Base-by-base conservation (phyloP, 2,797 vertebrate species). In the Micropoecilia bifurca region DNA sequence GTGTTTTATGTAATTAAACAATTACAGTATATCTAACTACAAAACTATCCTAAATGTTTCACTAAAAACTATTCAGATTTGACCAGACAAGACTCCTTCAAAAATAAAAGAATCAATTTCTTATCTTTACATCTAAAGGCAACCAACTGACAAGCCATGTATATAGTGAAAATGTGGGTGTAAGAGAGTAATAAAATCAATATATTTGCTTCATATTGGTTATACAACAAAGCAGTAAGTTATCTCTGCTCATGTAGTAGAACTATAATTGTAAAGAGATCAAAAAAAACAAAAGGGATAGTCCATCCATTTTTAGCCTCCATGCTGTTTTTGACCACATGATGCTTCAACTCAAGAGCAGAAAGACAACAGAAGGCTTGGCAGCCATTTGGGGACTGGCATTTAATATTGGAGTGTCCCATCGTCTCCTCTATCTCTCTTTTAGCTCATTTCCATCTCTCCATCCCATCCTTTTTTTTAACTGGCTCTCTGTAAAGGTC, bases 401-500 rank as follows among this genome's bases (percentile, higher is more conserved):
- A 94, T 95, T 95, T 94, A 90, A 82, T 93, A 88, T 80, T 80
- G 0, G 76, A 84, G 74, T 87, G 82, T 86, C 80, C 77, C 80
- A 87, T 80, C 84, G 89, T 88, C 92, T 90, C 91, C 93, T 93
- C 89, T 92, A 92, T 84, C 74, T 87, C 80, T 84, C 83, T 92
- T 84, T 89, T 71, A 81, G 80, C 91, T 93, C 82, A 92, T 93
- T 92, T 93, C 82, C 91, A 90, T 91, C 86, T 86, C 80, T 90
- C 86, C 80, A 89, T 92, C 87, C 78, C 75, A 69, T 88, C 90
- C 92, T 55, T 55, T 91, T 92, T 92, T 94, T 94, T 92, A 90
- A 88, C 86, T 85, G 87, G 88, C 91, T 92, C 78, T 86, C 75
- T 87, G 91, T 91, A 95, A 95, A 95, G 94, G 93, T 94, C 94